Base-by-base conservation (phyloP, 2,797 vertebrate genomes). In the Anabacerthia variegaticeps region DNA sequence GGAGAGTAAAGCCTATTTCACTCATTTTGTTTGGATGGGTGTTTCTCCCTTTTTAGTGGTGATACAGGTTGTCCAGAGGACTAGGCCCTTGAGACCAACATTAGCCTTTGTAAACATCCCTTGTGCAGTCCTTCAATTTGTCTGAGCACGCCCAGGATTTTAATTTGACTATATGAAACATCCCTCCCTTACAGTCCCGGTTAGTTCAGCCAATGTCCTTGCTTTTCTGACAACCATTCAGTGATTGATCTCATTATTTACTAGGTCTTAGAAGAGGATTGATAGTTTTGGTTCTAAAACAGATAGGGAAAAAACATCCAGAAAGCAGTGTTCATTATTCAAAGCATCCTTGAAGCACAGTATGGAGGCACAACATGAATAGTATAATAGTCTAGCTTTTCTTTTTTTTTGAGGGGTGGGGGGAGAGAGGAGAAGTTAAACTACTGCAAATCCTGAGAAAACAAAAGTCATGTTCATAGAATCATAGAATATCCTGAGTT, bases 281-380 rank as follows among this genome's bases (percentile, higher is more conserved):
- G 58, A 86, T 39, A 48, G 36, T 55, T 88, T 65, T 1, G 1
- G 18, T 86, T 86, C 72, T 51, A 75, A 90, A 94, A 43, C 44
- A 30, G 43, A 88, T 74, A 49, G 7, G 16, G 14, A 80, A 74
- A 93, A 90, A 72, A 10, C 3, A 88, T 55, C 32, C 43, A 86
- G 80, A 66, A 94, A 93, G 62, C 16, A 81, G 39, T 39, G 23
- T 78, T 62, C 88, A 91, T 91, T 56, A 80, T 24, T 88, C 73
- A 88, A 84, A 88, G 23, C 63, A 63, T 67, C 39, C 28, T 43
- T 91, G 81, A 91, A 82, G 37, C 69, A 80, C 27, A 65, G 26
- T 49, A 72, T 4, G 10, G 58, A 95, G 73, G 12, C n/a, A 72
- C 11, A 58, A 39, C 8, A 59, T n/a, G n/a, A 95, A 52, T 39